Evolutionary conservation across 2,797 vertebrate genomes (phyloP), one percentile per base, ranked within the genome.

Genomic region (Poeciliopsis presidionis): DNA sequence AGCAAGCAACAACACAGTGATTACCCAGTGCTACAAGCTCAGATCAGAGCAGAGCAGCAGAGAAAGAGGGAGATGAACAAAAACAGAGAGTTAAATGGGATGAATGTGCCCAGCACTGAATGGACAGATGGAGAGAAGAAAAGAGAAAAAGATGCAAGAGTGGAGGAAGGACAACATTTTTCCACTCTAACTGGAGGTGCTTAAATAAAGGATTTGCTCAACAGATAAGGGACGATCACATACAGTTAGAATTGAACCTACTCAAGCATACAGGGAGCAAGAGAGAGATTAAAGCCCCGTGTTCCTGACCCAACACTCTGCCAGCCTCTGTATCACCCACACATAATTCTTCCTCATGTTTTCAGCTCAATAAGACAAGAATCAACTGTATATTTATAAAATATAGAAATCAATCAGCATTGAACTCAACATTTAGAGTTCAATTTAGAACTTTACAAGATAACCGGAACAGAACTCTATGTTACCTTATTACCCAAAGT

Each of bases 231-330:
- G 53, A 87, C 33, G 72, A 73, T 76, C 61, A 84, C 84, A 80
- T 46, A 49, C 41, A 79, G 80, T 76, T 88, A 90, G 89, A 90
- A 89, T 87, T 90, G 79, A 84, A 78, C 75, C 20, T 36, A 11
- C 67, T 84, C 81, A 85, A 80, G 86, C 13, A 83, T 73, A 55
- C 28, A 74, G 79, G 55, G 87, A 88, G 85, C 76, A 0, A 14
- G 43, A 84, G 81, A 90, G 92, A 81, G 80, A 93, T 93, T 91
- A 88, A 77, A 25, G 63, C 59, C 73, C 82, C 53, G 69, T 78
- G 82, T 85, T 84, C 89, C 7, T 77, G 82, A 76, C 75, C 83
- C 78, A 87, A 87, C 88, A 90, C 75, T 81, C 83, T 78, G 25
- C 39, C 63, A 5, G 77, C n/a, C 47, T 8, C 45, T 6, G 43